Evolutionary conservation across 2,888 invertebrate genomes (phyloP).

Genomic region (Cryptocephalus primarius): DNA sequence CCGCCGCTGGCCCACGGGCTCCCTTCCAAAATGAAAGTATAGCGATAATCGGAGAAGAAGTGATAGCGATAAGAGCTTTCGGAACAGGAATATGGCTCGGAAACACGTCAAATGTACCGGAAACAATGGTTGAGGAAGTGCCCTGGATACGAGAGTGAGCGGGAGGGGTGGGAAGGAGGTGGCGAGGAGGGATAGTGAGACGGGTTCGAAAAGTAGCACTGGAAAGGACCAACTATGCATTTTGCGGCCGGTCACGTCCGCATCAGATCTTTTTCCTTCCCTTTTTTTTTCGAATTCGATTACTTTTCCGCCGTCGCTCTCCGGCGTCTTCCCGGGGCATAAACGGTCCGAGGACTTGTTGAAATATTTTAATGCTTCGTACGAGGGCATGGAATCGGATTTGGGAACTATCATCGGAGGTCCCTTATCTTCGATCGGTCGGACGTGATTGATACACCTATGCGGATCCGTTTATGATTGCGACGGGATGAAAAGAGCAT

Average conservation of each 20-base stretch:
- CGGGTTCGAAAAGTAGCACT: no score
- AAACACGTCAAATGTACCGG: constrained; percentile 37
- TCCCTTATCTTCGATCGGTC: no score
- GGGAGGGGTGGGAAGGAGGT: no score
- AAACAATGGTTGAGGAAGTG: constrained; percentile 35
- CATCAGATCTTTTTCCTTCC: not conserved
- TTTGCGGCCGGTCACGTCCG: not conserved
- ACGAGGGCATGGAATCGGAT: no score
- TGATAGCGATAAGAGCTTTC: constrained; percentile 30
- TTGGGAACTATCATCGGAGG: no score
- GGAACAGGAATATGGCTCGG: constrained; percentile 36
- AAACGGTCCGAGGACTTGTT: not conserved
- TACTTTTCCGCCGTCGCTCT: not conserved
- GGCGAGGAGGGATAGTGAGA: no score
- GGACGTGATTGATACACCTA: no score
- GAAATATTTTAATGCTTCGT: not conserved
- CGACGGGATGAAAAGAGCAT: no score
- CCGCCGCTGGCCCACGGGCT: no score
- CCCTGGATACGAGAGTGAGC: not conserved
- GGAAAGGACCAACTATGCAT: not conserved
- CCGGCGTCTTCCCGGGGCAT: not conserved
- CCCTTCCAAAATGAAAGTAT: not conserved
- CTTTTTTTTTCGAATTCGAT: not conserved
- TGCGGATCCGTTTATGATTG: no score
- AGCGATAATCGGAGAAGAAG: not conserved